These are phyloP conservation scores for Harmothoe impar DNA, from an alignment of 2,888 invertebrate species.

Conservation along the genomic window DNA sequence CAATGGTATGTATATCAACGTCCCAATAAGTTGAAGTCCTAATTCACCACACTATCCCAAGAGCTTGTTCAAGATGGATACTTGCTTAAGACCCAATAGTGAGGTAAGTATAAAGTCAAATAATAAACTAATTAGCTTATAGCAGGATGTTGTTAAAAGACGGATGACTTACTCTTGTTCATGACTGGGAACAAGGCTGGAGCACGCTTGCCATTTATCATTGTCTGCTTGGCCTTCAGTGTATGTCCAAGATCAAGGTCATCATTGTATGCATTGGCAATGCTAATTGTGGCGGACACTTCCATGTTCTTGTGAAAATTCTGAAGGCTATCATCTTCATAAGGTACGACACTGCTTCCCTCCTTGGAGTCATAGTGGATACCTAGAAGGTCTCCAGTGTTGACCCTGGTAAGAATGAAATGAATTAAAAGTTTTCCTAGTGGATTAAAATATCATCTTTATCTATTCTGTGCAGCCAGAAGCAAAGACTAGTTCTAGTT, in stretches of 20 bases:
- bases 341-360: neutral
- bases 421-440: too few species aligned
- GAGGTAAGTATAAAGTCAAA: too few species aligned
- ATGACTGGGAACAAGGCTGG: slow-evolving; percentile 15
- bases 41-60: too few species aligned
- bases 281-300: neutral
- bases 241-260: neutral
- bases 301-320: neutral
- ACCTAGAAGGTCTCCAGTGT: slow-evolving; percentile 19
- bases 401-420: slow-evolving; percentile 31
- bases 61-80: too few species aligned
- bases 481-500: too few species aligned
- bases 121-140: too few species aligned
- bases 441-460: too few species aligned
- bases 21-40: too few species aligned
- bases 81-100: too few species aligned
- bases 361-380: neutral
- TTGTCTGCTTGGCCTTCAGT: neutral
- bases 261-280: neutral
- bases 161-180: neutral
- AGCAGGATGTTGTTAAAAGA: too few species aligned
- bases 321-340: neutral
- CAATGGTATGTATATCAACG: too few species aligned
- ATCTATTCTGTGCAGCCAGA: too few species aligned
- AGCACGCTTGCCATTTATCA: neutral